A percentile compares a stretch with the other conserved stretches of the same genome.
Conservation (phyloP, 2,888 invertebrate species). For the Campopleginae sp. region DNA sequence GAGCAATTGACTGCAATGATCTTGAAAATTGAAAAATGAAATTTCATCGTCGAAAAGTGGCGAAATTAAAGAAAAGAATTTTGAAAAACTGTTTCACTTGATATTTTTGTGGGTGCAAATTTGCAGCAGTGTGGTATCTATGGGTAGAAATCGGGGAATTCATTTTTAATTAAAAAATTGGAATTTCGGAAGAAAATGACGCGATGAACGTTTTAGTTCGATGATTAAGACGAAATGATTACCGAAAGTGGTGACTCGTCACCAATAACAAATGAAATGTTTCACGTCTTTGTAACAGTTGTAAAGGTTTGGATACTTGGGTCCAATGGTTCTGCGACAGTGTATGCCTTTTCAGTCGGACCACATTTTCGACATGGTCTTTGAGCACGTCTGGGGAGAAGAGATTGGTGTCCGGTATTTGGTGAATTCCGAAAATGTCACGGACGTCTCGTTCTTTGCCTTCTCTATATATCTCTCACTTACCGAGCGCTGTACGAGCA, state of each 20-base stretch:
- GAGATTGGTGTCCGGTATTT: conserved; percentile 69
- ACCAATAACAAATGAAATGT: conserved; percentile 2
- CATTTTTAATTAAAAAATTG: neutral
- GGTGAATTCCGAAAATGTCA: conserved; percentile 76
- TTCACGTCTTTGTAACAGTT: neutral
- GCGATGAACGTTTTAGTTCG: neutral
- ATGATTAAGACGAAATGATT: neutral
- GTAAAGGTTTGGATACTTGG: neutral
- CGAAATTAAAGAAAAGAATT: too few species aligned
- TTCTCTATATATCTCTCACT: conserved; percentile 57
- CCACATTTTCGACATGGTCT: conserved; percentile 29
- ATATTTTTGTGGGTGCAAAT: too few species aligned
- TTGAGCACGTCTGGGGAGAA: conserved; percentile 61
- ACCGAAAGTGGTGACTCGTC: neutral
- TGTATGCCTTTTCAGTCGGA: conserved; percentile 20
- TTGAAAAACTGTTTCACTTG: too few species aligned
- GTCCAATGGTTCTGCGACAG: conserved; percentile 9
- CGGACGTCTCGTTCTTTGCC: conserved; percentile 71
- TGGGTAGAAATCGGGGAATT: neutral
- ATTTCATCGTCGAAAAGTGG: too few species aligned
- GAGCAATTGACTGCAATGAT: too few species aligned
- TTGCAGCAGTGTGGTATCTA: too few species aligned
- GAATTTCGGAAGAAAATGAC: neutral
- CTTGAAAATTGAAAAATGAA: too few species aligned
- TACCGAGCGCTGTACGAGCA: conserved; percentile 30